phyloP scores from a whole-genome alignment of 2,797 vertebrate species.

The Lepus townsendii region DNA sequence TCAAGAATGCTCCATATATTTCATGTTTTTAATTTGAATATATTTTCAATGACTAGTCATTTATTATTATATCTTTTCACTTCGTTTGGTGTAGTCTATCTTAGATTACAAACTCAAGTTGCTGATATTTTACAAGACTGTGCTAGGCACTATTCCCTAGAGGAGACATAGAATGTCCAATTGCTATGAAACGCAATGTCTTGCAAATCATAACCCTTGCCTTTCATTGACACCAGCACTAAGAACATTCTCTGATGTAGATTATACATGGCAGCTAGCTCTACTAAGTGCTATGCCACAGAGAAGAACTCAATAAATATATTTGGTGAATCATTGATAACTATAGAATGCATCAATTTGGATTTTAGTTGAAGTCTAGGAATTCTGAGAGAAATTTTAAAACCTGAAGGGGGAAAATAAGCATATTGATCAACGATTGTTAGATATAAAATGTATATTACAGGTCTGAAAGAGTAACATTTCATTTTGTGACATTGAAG shows the following conservation, averaged over 20 bases:
- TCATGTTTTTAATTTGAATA: conserved; percentile 6
- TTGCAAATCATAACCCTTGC: not conserved
- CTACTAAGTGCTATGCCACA: conserved; percentile 22
- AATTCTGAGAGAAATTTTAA: conserved; percentile 56
- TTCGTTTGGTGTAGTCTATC: not conserved
- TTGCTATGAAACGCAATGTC: not conserved
- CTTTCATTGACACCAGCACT: not conserved
- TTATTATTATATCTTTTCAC: conserved; percentile 5
- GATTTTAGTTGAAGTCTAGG: conserved; percentile 43
- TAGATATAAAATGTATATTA: conserved; percentile 28
- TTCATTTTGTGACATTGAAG: conserved; percentile 57
- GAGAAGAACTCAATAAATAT: conserved; percentile 4
- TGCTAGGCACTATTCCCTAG: not conserved
- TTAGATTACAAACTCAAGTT: conserved; percentile 64
- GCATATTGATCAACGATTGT: conserved; percentile 27
- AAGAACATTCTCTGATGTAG: not conserved
- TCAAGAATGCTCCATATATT: not conserved
- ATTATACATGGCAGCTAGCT: not conserved
- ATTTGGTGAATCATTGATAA: not conserved
- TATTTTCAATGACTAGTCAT: conserved; percentile 2
- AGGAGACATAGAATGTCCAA: not conserved
- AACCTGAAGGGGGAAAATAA: conserved; percentile 63
- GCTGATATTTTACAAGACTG: not conserved
- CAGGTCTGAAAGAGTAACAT: conserved; percentile 56
- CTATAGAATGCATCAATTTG: conserved; percentile 44